phyloP scores from a whole-genome alignment of 2,797 vertebrate genomes.

The Urocyon cinereoargenteus region DNA sequence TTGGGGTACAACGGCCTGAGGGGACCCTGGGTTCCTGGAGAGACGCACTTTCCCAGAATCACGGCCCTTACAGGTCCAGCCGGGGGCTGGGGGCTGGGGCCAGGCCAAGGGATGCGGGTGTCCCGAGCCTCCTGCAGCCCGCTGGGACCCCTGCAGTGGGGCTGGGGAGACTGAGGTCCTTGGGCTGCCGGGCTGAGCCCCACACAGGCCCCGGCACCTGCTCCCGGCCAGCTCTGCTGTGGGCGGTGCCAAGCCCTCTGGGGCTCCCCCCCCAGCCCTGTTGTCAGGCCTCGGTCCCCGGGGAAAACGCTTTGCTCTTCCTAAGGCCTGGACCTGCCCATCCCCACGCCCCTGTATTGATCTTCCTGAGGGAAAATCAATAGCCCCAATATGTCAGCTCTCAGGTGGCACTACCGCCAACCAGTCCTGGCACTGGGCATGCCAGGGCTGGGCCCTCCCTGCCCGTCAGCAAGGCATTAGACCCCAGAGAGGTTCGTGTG shows the following conservation, averaged over 20 bases:
- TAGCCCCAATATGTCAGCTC: slow-evolving; percentile 93
- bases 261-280: background rate
- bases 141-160: background rate
- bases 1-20: background rate
- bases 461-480: slow-evolving; percentile 76
- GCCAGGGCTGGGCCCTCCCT: slow-evolving; percentile 81
- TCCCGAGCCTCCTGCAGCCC: background rate
- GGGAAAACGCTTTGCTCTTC: background rate
- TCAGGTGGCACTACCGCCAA: slow-evolving; percentile 89
- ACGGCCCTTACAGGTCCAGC: background rate
- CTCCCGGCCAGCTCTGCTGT: slow-evolving; percentile 28
- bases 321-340: background rate
- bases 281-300: slow-evolving; percentile 4
- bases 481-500: slow-evolving; percentile 60
- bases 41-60: background rate
- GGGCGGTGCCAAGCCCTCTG: background rate
- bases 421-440: slow-evolving; percentile 89
- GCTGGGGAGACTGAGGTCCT: background rate
- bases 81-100: background rate
- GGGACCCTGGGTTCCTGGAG: background rate
- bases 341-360: slow-evolving; percentile 83
- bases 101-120: background rate
- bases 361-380: slow-evolving; percentile 92
- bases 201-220: slow-evolving; percentile 81
- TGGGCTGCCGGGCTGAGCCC: background rate